These are phyloP conservation scores for Cataglyphis hispanica DNA, from an alignment of 1,140 invertebrate genomes.

Conservation along the genomic window DNA sequence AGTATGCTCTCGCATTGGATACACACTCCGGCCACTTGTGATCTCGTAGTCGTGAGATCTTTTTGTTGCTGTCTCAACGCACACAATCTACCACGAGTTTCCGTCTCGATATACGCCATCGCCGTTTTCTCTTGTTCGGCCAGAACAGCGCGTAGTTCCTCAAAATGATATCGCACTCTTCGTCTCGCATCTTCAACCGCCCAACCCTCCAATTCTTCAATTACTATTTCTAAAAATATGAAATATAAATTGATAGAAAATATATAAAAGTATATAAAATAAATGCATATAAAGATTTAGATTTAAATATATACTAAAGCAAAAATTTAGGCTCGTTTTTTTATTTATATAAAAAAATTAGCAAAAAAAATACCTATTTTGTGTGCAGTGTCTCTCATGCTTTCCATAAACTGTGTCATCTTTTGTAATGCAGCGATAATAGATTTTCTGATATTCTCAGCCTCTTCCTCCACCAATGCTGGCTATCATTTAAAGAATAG, in stretches of 20 bases:
- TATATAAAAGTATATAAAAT: slow-evolving; percentile 18
- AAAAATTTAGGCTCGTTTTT: too few species aligned
- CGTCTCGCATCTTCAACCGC: slow-evolving; percentile 81
- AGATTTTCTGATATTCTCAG: slow-evolving; percentile 87
- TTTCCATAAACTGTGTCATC: slow-evolving; percentile 88
- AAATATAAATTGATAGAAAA: not conserved
- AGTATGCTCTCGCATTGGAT: slow-evolving; percentile 88
- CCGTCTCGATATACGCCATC: slow-evolving; percentile 87
- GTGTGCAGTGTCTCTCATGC: slow-evolving; percentile 87
- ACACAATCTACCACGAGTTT: slow-evolving; percentile 88
- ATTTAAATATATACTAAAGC: too few species aligned
- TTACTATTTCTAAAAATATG: slow-evolving; percentile 81
- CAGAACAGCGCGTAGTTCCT: slow-evolving; percentile 87
- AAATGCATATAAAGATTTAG: not conserved
- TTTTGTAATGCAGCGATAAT: slow-evolving; percentile 87
- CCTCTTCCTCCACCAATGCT: slow-evolving; percentile 88
- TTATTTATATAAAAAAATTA: not conserved
- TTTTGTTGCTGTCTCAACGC: slow-evolving; percentile 88
- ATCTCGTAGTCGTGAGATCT: slow-evolving; percentile 87
- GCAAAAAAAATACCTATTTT: slow-evolving; percentile 83
- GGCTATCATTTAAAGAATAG: slow-evolving; percentile 83
- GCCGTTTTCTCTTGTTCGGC: slow-evolving; percentile 88
- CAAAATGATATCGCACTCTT: slow-evolving; percentile 88
- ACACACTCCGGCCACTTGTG: slow-evolving; percentile 88
- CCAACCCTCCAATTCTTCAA: slow-evolving; percentile 83